These are phyloP conservation scores for Microplitis demolitor DNA, from an alignment of 1,140 invertebrate species.

Conservation along the genomic window DNA sequence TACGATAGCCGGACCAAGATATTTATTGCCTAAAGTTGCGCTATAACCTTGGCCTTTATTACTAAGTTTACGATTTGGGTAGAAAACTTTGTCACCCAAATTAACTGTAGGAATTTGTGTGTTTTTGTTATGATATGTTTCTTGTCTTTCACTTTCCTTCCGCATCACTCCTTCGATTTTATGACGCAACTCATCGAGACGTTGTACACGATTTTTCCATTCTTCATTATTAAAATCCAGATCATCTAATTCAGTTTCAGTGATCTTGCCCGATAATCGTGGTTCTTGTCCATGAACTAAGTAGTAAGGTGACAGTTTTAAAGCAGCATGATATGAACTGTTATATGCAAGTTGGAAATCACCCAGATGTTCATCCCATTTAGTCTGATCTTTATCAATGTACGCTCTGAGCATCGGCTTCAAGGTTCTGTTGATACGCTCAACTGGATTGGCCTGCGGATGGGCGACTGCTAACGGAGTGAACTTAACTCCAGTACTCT, in stretches of 20 bases:
- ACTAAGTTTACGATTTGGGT: neutral
- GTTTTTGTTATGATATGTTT: no score
- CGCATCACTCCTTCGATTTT: neutral
- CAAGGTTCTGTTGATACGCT: conserved; percentile 8
- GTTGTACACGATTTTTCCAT: neutral
- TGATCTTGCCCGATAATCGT: neutral
- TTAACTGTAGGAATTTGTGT: neutral
- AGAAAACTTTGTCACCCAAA: neutral
- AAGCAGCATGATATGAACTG: no score
- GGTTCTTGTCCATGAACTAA: no score
- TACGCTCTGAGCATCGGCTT: neutral
- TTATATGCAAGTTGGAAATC: no score
- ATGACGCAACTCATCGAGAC: no score
- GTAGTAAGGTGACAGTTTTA: no score
- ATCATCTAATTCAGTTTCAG: neutral
- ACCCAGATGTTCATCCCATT: no score
- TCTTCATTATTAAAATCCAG: neutral
- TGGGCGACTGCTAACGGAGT: neutral
- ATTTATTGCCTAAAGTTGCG: neutral
- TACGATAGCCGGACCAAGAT: neutral
- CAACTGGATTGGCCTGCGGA: conserved; percentile 21
- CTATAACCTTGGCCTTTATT: neutral
- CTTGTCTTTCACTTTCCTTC: no score
- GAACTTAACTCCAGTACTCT: neutral
- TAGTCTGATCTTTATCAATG: neutral